A percentile compares a stretch with the other conserved stretches of the same genome.
Evolutionary conservation across 2,113 vertebrate genomes (phyloP).

Genomic region (Chelonoidis abingdonii): DNA sequence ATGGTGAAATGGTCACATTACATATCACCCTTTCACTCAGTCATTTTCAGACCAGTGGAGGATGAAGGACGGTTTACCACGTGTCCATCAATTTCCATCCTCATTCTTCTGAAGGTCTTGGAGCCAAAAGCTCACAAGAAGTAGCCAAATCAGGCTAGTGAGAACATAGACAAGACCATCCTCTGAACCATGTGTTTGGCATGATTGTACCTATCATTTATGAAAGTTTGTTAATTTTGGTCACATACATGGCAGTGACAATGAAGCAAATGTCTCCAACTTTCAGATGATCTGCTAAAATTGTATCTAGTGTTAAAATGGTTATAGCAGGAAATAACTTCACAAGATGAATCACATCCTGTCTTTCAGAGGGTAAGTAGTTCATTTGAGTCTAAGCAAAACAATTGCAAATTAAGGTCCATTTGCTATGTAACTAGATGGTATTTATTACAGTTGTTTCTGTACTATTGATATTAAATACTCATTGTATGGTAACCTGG

Average conservation of each 20-base stretch:
- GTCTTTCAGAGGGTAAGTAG: neutral
- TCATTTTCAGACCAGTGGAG: neutral
- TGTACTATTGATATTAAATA: neutral
- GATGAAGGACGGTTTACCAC: neutral
- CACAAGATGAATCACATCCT: neutral
- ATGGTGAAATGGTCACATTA: neutral
- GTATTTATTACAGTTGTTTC: neutral
- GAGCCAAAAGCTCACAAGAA: neutral
- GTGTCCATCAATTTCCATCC: neutral
- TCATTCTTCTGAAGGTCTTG: neutral
- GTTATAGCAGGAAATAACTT: neutral
- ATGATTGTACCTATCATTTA: neutral
- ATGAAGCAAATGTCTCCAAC: neutral
- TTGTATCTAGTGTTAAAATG: accelerated
- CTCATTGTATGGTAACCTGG: neutral
- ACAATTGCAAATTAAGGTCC: neutral
- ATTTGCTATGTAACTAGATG: neutral
- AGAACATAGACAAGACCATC: neutral
- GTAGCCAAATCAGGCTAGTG: neutral
- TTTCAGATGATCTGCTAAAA: neutral
- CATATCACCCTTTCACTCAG: neutral
- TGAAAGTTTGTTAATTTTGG: neutral
- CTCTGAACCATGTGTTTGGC: neutral
- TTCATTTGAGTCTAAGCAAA: neutral
- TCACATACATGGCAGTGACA: neutral